phyloP scores from a whole-genome alignment of 2,113 vertebrate genomes.

The Kryptolebias marmoratus region DNA sequence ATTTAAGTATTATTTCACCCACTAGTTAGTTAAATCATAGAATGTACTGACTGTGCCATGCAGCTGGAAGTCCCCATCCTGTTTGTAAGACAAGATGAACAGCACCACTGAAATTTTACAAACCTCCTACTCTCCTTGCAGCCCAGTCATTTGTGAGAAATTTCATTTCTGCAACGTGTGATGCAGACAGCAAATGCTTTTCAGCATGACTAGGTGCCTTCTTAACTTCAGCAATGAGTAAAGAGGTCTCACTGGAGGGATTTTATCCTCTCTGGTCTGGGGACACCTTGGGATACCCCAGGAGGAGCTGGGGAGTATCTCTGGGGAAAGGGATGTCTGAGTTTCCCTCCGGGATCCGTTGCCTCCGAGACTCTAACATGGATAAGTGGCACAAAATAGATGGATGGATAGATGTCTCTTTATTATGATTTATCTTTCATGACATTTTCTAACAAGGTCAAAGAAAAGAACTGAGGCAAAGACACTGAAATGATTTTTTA shows the following conservation, averaged over 20 bases:
- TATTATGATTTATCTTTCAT: too few relatives aligned
- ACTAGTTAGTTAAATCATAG: conserved; percentile 40
- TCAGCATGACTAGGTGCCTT: neutral
- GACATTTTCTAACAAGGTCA: too few relatives aligned
- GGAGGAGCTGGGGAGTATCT: too few relatives aligned
- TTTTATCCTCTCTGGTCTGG: too few relatives aligned
- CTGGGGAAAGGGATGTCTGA: too few relatives aligned
- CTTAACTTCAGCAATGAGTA: neutral
- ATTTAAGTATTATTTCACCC: conserved; percentile 53
- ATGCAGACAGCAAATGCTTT: neutral
- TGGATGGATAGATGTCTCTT: too few relatives aligned
- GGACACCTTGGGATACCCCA: too few relatives aligned
- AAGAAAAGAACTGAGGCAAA: too few relatives aligned
- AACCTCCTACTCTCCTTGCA: conserved; percentile 20
- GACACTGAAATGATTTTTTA: too few relatives aligned
- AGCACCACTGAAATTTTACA: conserved; percentile 13
- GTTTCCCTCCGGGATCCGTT: too few relatives aligned
- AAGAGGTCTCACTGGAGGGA: neutral
- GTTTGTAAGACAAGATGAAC: conserved; percentile 1
- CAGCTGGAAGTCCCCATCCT: neutral
- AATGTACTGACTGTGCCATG: conserved; percentile 15
- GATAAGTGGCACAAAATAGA: too few relatives aligned
- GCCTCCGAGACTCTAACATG: too few relatives aligned
- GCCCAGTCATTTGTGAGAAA: neutral
- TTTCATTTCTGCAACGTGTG: neutral